Evolutionary conservation across 2,888 invertebrate genomes (phyloP), one percentile per base, ranked within the genome.

Genomic region (Caenorhabditis doughertyi): DNA sequence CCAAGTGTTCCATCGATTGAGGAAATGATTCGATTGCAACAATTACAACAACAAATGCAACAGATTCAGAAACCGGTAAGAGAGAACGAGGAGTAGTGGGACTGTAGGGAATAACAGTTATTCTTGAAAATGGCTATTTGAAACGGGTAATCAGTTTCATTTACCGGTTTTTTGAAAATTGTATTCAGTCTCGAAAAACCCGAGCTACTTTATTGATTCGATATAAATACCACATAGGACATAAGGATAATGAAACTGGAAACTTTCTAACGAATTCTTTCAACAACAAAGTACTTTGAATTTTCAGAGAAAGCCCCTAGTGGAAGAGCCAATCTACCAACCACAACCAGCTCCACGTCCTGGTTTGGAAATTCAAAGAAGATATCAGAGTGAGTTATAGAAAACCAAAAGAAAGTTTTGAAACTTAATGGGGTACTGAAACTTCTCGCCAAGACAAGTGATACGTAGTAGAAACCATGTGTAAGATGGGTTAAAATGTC

Each of bases 1-100:
- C 74, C 72, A 39, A 27, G 39, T 1, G 73, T 81, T 1, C 74
- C 72, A 7, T 32, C 71, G 8, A 55, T 82, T 53, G 67, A 56
- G 3, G 83, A 77, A n/a, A 42, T 74, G 70, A 49, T 85, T 9
- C 51, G 70, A 67, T 32, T 70, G 5, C n/a, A n/a, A n/a, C n/a
- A n/a, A n/a, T n/a, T n/a, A n/a, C n/a, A n/a, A n/a, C n/a, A n/a
- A n/a, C n/a, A n/a, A n/a, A n/a, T n/a, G n/a, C 77, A 84, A 42
- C 62, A 71, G 56, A 70, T 60, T 51, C 62, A 42, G 42, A 77
- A 56, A 44, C 42, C 25, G 44, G 65, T 56, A 4, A 29, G n/a
- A n/a, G n/a, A n/a, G n/a, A n/a, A n/a, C n/a, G n/a, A n/a, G n/a
- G n/a, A n/a, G n/a, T n/a, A n/a, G n/a, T n/a, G n/a, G n/a, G n/a